Evolutionary conservation across 2,888 invertebrate species (phyloP).

Genomic region (Sminthurinus aureus): DNA sequence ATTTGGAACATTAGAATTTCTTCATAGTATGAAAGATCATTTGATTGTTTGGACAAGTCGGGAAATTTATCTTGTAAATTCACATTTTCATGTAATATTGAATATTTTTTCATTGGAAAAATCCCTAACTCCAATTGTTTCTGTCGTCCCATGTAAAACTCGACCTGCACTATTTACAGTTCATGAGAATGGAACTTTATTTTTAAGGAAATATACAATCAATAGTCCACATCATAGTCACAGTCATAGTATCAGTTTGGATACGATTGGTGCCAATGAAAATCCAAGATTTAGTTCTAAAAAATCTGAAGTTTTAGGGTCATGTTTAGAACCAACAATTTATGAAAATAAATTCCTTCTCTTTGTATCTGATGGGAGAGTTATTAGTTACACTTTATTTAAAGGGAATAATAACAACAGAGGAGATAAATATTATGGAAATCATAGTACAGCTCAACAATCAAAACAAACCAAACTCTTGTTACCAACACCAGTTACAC

Average conservation of each 20-base stretch:
- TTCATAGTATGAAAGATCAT: conserved; percentile 52
- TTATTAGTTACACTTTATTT: conserved; percentile 50
- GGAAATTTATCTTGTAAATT: conserved; percentile 52
- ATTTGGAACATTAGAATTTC: conserved; percentile 47
- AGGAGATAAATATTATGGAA: conserved; percentile 18
- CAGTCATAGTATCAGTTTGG: conserved; percentile 48
- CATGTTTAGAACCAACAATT: conserved; percentile 44
- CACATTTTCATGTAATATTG: conserved; percentile 53
- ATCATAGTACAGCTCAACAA: background rate
- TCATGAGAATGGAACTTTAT: conserved; percentile 56
- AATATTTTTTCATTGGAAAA: conserved; percentile 38
- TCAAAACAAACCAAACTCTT: conserved; percentile 13
- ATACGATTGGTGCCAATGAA: conserved; percentile 52
- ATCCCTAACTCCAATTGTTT: conserved; percentile 42
- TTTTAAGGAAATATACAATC: conserved; percentile 54
- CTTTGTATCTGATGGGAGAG: conserved; percentile 57
- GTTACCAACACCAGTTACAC: conserved; percentile 37
- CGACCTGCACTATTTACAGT: conserved; percentile 52
- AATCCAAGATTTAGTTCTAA: conserved; percentile 55
- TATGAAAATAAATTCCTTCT: conserved; percentile 51
- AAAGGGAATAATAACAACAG: conserved; percentile 16
- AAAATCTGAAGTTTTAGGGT: conserved; percentile 55
- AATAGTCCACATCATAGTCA: conserved; percentile 50
- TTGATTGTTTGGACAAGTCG: conserved; percentile 50
- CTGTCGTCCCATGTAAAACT: conserved; percentile 47